phyloP scores from a whole-genome alignment of 2,797 vertebrate genomes.

The Paguma larvata region DNA sequence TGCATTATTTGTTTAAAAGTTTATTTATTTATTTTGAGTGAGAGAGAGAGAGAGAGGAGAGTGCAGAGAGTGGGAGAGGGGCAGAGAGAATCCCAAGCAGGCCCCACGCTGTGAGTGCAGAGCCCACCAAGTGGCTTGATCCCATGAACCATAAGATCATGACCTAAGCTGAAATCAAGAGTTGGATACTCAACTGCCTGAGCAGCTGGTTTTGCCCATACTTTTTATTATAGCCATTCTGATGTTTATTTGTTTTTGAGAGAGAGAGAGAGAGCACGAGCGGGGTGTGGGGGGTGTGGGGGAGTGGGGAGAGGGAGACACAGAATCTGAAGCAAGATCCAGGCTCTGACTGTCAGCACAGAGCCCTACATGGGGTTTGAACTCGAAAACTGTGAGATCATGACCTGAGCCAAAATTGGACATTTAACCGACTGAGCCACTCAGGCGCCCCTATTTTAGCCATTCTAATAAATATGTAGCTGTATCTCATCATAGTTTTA shows the following conservation, averaged over 20 bases:
- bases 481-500: conserved; percentile 5
- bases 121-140: too few species aligned
- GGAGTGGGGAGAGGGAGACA: too few species aligned
- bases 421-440: background rate
- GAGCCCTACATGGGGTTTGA: background rate
- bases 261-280: too few species aligned
- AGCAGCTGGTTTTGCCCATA: background rate
- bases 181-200: background rate
- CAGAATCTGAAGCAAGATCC: background rate
- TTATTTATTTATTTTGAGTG: too few species aligned
- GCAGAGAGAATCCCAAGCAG: background rate
- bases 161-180: background rate
- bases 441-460: background rate
- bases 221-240: too few species aligned
- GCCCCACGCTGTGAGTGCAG: too few species aligned
- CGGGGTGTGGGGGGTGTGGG: too few species aligned
- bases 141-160: background rate
- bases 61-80: background rate
- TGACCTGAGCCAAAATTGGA: background rate
- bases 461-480: conserved; percentile 7
- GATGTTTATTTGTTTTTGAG: too few species aligned
- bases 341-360: background rate
- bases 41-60: background rate
- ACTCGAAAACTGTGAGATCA: background rate
- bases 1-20: background rate